Evolutionary conservation across 2,888 invertebrate genomes (phyloP).

Genomic region (Malthinus flaveolus): DNA sequence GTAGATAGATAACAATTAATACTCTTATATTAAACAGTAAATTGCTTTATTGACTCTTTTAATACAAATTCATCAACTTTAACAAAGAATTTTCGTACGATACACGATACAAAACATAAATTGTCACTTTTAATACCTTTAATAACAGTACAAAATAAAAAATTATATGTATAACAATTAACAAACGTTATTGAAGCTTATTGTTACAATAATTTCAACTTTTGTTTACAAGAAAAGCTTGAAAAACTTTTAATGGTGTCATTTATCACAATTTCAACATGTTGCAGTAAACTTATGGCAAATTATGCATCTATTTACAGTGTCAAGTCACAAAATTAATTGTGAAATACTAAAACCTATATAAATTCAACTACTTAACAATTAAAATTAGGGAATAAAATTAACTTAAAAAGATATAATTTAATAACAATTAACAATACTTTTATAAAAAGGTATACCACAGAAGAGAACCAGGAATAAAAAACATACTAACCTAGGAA

Average conservation of each 20-base stretch:
- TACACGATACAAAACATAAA: conserved; percentile 16
- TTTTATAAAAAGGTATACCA: no score
- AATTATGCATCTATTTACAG: no score
- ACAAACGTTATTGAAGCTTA: conserved; percentile 10
- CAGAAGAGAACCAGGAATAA: neutral
- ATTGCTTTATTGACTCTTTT: conserved; percentile 16
- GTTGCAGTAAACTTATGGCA: neutral
- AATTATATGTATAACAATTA: conserved; percentile 16
- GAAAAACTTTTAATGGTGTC: conserved; percentile 19
- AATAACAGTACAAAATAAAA: conserved; percentile 14
- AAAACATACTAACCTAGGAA: neutral
- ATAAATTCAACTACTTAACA: neutral
- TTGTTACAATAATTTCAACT: conserved; percentile 2
- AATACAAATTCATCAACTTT: conserved; percentile 23
- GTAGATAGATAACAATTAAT: no score
- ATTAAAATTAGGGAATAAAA: neutral
- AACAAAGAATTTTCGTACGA: conserved; percentile 17
- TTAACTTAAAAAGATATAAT: neutral
- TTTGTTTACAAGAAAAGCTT: conserved; percentile 7
- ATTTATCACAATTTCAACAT: conserved; percentile 23
- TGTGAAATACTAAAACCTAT: neutral
- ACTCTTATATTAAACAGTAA: neutral
- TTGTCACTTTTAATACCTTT: conserved; percentile 8
- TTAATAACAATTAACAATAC: neutral
- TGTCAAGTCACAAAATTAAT: no score